Conservation (phyloP, 2,888 invertebrate genomes). For the Tethea ocularis region DNA sequence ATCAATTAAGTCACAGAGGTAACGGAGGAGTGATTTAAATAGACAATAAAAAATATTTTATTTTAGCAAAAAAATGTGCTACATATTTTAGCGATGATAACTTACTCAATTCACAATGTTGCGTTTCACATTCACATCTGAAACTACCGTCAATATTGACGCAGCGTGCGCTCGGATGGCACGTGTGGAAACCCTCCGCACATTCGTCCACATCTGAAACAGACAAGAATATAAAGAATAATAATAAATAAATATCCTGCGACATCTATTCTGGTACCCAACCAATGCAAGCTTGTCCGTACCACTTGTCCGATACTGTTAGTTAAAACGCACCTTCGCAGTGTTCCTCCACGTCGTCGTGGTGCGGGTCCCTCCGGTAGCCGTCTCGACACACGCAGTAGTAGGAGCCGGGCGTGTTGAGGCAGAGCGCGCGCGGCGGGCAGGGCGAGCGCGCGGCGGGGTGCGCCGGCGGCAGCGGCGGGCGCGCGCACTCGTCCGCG, state of each 20-base stretch:
- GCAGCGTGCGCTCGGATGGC: slow-evolving; percentile 91
- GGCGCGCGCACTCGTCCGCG: slow-evolving; percentile 90
- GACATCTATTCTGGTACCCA: not conserved
- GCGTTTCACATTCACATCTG: slow-evolving; percentile 87
- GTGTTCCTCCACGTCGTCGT: slow-evolving; percentile 83
- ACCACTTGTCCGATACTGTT: too few relatives aligned
- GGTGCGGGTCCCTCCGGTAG: slow-evolving; percentile 84
- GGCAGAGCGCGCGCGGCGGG: slow-evolving; percentile 89
- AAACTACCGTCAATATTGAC: slow-evolving; percentile 92
- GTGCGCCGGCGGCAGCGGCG: slow-evolving; percentile 83
- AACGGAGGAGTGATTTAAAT: too few relatives aligned
- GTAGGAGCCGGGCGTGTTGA: slow-evolving; percentile 96
- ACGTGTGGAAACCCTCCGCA: slow-evolving; percentile 89
- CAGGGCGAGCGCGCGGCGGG: slow-evolving; percentile 88
- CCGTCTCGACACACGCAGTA: slow-evolving; percentile 93
- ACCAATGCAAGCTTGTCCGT: too few relatives aligned
- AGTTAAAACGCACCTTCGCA: slow-evolving; percentile 88
- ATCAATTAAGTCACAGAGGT: too few relatives aligned
- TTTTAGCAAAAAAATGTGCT: not conserved
- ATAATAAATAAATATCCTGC: too few relatives aligned
- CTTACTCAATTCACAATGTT: slow-evolving; percentile 87
- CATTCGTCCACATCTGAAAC: slow-evolving; percentile 93
- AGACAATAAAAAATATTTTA: too few relatives aligned
- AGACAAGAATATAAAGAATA: not conserved
- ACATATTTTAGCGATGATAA: slow-evolving; percentile 22